Evolutionary conservation across 2,797 vertebrate genomes (phyloP), one percentile per base, ranked within the genome.

Genomic region (Sitta carolinensis): DNA sequence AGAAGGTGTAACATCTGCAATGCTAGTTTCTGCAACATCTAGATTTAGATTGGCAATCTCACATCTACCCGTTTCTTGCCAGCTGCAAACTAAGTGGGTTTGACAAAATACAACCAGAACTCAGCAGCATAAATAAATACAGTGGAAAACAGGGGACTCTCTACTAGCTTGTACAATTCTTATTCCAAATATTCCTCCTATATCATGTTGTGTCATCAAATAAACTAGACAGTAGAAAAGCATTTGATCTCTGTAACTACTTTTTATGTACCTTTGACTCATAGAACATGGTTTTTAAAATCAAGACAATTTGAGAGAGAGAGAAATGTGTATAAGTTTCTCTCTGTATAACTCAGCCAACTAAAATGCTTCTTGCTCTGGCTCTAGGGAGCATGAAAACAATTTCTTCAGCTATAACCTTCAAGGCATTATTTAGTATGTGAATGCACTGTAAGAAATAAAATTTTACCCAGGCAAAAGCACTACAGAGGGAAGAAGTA

Each of bases 151-250:
- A 58, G 40, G 59, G 14, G 12, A 72, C 38, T 55, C n/a, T 50
- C 23, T 26, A 38, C 15, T 30, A 29, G 11, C 19, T 21, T 1
- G 0, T 29, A 45, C 1, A 4, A 34, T 20, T 72, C 38, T 45
- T 38, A 2, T 63, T 84, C 26, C 32, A 64, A 68, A 47, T 40
- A 68, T 40, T 82, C 47, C 10, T 75, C 9, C 14, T 40, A 8
- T 72, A 36, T 26, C 4, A 4, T 68, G 10, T 32, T 63, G 30
- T 81, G 42, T 67, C n/a, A 32, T 34, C 48, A 84, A 23, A 81
- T 47, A 68, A 78, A 74, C 5, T n/a, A 70, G n/a, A 47, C 0
- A 43, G 9, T 10, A 40, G 32, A 78, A 75, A 68, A 90, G 4
- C 4, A 76, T 77, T 68, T 8, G 1, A 42, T 78, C 5, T 42